These are phyloP conservation scores for Hirundo rustica DNA, from an alignment of 2,797 vertebrate species.

Conservation along the genomic window DNA sequence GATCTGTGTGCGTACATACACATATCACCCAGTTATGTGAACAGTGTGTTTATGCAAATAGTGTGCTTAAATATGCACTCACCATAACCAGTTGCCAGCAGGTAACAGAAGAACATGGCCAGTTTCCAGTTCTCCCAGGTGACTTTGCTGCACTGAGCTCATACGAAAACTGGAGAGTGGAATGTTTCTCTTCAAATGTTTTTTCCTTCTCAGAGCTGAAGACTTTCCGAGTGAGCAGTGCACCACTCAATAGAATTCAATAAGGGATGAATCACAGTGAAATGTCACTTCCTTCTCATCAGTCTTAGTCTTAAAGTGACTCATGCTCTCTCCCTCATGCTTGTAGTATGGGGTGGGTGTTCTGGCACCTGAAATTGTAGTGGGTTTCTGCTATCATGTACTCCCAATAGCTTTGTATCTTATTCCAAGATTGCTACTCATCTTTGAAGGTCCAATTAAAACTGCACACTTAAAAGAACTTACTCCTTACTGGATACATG, in stretches of 20 bases:
- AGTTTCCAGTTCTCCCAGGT: not conserved
- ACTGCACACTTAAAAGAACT: not conserved
- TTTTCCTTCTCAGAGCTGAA: not conserved
- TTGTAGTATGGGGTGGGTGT: not conserved
- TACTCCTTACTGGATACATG: not conserved
- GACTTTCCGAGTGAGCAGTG: not conserved
- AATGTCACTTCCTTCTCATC: constrained; percentile 53
- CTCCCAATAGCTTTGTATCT: not conserved
- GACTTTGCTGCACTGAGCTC: not conserved
- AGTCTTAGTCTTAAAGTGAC: constrained; percentile 32
- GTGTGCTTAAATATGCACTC: not conserved
- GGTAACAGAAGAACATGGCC: not conserved
- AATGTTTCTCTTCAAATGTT: not conserved
- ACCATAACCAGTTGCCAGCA: not conserved
- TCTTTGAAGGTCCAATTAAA: constrained; percentile 5
- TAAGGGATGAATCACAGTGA: constrained; percentile 31
- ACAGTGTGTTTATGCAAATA: constrained; percentile 4
- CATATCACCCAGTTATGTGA: not conserved
- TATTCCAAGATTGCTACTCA: not conserved
- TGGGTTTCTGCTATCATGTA: not conserved
- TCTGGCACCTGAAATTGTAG: not conserved
- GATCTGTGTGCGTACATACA: not conserved
- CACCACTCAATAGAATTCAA: not conserved
- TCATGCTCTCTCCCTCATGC: not conserved
- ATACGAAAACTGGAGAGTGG: not conserved